These are phyloP conservation scores for Alentia gelatinosa DNA, from an alignment of 2,888 invertebrate species.

Conservation along the genomic window DNA sequence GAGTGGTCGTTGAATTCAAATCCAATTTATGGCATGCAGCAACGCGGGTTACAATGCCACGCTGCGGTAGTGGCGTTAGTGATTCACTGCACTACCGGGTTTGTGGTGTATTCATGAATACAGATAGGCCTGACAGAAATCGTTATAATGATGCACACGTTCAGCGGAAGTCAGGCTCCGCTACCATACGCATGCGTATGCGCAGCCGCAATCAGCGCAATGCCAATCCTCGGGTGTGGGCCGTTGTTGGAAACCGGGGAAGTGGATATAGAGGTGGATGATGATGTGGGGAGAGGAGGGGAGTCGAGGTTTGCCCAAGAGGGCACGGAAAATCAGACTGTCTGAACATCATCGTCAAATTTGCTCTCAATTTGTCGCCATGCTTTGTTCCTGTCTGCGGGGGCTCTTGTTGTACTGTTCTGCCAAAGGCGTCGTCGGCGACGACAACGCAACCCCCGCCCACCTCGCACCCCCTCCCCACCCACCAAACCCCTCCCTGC, in stretches of 20 bases:
- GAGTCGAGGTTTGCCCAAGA: neutral
- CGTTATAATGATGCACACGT: neutral
- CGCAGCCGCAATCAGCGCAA: neutral
- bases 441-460: neutral
- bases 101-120: neutral
- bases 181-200: neutral
- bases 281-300: neutral
- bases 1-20: no score
- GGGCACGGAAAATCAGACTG: neutral
- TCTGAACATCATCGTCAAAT: slow-evolving; percentile 44
- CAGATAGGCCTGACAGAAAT: neutral
- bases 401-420: neutral
- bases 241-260: neutral
- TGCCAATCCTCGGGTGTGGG: neutral
- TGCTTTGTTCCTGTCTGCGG: slow-evolving; percentile 22
- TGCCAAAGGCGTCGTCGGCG: neutral
- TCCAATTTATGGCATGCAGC: neutral
- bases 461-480: neutral
- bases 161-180: neutral
- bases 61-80: no score
- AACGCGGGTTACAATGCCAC: no score
- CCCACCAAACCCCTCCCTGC: neutral
- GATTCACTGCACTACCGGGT: no score
- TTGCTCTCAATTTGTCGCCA: slow-evolving; percentile 51
- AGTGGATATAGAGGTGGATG: neutral